A percentile compares a stretch with the other conserved stretches of the same genome.
Conservation (phyloP, 1,140 invertebrate genomes). For the Myzus persicae region DNA sequence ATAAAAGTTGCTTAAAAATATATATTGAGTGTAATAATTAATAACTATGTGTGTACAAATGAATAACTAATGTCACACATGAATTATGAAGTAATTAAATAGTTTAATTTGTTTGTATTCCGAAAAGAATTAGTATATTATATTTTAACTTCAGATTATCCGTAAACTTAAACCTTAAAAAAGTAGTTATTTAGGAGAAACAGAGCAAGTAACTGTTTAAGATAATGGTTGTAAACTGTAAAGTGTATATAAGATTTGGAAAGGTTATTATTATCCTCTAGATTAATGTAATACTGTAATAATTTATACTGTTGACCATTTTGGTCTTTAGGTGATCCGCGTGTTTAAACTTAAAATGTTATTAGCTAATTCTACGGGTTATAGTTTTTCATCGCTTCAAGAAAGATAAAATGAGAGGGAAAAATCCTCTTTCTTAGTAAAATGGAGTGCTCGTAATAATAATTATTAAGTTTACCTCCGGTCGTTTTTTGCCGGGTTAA, state of each 20-base stretch:
- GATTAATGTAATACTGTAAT: not conserved
- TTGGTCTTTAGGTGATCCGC: not conserved
- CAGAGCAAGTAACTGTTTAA: not conserved
- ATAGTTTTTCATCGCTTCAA: not conserved
- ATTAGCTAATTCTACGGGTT: not conserved
- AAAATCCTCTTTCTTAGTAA: conserved; percentile 9
- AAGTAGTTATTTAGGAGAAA: not conserved
- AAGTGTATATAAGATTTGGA: not conserved
- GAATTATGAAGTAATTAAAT: not conserved
- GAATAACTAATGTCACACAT: not conserved
- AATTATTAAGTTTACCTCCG: conserved; percentile 56
- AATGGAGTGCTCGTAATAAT: conserved; percentile 36
- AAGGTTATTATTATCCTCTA: not conserved
- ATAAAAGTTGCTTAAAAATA: not conserved
- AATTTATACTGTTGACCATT: not conserved
- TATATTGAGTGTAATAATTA: not conserved
- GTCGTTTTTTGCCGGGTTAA: conserved; percentile 43
- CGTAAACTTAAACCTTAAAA: not conserved
- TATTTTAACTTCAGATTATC: not conserved
- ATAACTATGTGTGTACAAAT: not conserved
- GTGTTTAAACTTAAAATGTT: conserved; percentile 35
- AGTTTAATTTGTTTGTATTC: not conserved
- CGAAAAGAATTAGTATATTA: not conserved
- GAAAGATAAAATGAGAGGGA: not conserved
- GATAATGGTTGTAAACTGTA: not conserved